A percentile compares a stretch with the other conserved stretches of the same genome.
phyloP scores from a whole-genome alignment of 1,140 invertebrate genomes.

The Batillaria attramentaria region DNA sequence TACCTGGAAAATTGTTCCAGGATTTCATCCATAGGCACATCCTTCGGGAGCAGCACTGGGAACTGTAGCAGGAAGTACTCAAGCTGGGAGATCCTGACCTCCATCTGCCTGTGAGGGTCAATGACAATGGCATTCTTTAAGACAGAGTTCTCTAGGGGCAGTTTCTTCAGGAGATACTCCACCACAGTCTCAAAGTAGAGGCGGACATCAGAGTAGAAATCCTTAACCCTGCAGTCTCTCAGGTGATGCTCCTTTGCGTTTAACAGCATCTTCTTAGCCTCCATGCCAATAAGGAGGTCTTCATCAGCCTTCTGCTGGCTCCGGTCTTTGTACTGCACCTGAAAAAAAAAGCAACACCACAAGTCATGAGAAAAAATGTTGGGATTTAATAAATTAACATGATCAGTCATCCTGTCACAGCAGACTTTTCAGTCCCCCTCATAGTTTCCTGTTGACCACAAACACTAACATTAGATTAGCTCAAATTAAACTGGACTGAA shows the following conservation, averaged over 20 bases:
- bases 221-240: background rate
- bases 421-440: too few species aligned
- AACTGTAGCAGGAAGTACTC: background rate
- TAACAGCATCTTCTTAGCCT: background rate
- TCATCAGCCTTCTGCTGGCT: background rate
- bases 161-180: too few species aligned
- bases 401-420: too few species aligned
- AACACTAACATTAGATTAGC: too few species aligned
- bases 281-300: background rate
- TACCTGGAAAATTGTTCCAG: background rate
- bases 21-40: background rate
- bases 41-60: background rate
- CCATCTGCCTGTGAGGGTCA: background rate
- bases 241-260: background rate
- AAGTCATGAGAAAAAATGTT: too few species aligned
- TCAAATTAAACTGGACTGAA: too few species aligned
- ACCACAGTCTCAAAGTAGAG: conserved; percentile 1
- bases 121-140: background rate
- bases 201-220: background rate
- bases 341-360: too few species aligned
- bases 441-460: background rate
- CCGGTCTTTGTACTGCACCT: background rate
- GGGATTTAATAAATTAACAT: too few species aligned
- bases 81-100: background rate
- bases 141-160: background rate